These are phyloP conservation scores for Girardinichthys multiradiatus DNA, from an alignment of 2,113 vertebrate genomes.

Conservation along the genomic window DNA sequence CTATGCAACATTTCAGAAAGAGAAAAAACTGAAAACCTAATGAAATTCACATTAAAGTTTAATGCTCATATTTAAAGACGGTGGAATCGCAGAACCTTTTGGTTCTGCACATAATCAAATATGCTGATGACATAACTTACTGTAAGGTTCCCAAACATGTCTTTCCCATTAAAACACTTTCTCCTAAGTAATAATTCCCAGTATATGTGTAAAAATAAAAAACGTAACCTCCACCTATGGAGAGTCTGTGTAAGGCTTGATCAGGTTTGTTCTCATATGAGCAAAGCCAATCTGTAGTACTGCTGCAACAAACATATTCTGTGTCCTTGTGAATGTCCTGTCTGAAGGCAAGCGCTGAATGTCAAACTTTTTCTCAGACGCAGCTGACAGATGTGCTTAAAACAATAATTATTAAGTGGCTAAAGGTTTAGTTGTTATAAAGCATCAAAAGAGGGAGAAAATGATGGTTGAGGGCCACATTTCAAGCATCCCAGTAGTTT, in stretches of 20 bases:
- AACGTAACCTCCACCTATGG: background rate
- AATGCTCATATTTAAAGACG: background rate
- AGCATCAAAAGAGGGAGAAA: slow-evolving; percentile 5
- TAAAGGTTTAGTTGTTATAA: slow-evolving; percentile 14
- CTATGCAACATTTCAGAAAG: background rate
- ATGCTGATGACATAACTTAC: background rate
- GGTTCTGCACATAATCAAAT: background rate
- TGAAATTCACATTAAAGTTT: background rate
- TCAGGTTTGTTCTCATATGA: slow-evolving; percentile 2
- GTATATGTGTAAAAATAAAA: slow-evolving; percentile 5
- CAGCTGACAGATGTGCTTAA: slow-evolving; percentile 1
- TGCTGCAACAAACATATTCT: slow-evolving; percentile 25
- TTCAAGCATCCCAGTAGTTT: slow-evolving; percentile 35
- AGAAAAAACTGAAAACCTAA: background rate
- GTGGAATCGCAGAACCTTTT: background rate
- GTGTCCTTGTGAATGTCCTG: slow-evolving; percentile 23
- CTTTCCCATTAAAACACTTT: background rate
- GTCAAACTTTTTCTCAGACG: slow-evolving; percentile 10
- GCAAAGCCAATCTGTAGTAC: slow-evolving; percentile 5
- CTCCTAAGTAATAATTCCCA: background rate
- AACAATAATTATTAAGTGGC: slow-evolving; percentile 24
- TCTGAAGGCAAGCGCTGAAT: slow-evolving; percentile 13
- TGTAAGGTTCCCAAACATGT: background rate
- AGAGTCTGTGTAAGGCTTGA: background rate
- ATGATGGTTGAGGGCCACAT: slow-evolving; percentile 27